Conservation (phyloP, 2,797 vertebrate species). For the Halcyon leucocephala region DNA sequence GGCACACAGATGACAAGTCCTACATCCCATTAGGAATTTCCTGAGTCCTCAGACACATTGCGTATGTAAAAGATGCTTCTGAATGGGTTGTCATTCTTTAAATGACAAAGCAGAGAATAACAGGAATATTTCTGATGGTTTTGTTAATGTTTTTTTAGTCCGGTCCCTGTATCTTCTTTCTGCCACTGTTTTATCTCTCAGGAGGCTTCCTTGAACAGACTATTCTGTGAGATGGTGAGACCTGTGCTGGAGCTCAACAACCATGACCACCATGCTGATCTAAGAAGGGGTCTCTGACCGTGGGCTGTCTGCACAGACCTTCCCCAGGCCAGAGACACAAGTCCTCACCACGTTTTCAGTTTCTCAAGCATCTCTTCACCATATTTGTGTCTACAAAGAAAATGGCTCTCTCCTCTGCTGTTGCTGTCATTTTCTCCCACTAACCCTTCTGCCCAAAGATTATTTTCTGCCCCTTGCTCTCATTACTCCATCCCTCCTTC, state of each 20-base stretch:
- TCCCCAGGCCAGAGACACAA: not conserved
- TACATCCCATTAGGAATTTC: slow-evolving; percentile 3
- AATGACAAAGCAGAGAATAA: not conserved
- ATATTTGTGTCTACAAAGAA: not conserved
- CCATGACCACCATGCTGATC: not conserved
- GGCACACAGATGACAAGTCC: slow-evolving; percentile 54
- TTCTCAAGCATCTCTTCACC: not conserved
- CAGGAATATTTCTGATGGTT: not conserved
- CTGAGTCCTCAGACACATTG: not conserved
- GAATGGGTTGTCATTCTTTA: not conserved
- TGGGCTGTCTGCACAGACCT: not conserved
- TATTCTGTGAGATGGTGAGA: not conserved
- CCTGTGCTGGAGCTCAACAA: not conserved
- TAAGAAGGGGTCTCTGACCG: not conserved
- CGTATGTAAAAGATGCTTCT: not conserved
- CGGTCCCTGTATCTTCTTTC: not conserved
- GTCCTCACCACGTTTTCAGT: not conserved
- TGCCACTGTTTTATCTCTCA: not conserved
- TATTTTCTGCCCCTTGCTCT: not conserved
- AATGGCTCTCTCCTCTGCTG: rapidly evolving
- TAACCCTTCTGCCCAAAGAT: not conserved
- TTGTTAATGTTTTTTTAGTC: not conserved
- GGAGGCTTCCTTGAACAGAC: not conserved
- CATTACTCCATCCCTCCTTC: not conserved
- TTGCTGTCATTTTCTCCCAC: not conserved